Conservation (phyloP, 2,113 vertebrate species). For the Chrysochloris asiatica region DNA sequence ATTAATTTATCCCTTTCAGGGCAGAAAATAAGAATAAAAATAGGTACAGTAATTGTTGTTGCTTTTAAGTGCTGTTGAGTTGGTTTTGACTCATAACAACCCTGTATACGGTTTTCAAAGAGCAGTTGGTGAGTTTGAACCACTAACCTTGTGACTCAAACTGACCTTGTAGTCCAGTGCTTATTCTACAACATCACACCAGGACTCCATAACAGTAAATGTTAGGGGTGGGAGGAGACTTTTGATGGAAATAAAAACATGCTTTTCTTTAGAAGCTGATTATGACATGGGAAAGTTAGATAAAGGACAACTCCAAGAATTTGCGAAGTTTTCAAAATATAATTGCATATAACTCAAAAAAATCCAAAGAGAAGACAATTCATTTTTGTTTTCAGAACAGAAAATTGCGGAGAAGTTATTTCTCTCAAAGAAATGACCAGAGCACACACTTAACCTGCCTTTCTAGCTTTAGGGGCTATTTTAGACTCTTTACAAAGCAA, state of each 20-base stretch:
- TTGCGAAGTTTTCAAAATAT: slow-evolving; percentile 4
- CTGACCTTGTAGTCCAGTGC: too few species aligned
- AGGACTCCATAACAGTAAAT: too few species aligned
- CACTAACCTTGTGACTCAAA: too few species aligned
- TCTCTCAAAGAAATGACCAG: not conserved
- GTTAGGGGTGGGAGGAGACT: not conserved
- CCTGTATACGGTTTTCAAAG: too few species aligned
- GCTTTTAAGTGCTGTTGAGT: too few species aligned
- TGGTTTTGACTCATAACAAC: too few species aligned
- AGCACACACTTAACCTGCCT: not conserved
- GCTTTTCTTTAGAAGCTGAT: not conserved
- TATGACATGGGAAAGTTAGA: not conserved
- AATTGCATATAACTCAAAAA: not conserved
- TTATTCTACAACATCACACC: too few species aligned
- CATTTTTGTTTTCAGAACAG: not conserved
- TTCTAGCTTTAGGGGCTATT: not conserved
- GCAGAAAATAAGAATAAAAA: slow-evolving; percentile 26
- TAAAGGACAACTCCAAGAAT: not conserved
- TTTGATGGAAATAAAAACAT: slow-evolving; percentile 13
- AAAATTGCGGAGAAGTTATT: not conserved
- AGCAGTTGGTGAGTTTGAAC: too few species aligned
- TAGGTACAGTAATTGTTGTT: not conserved
- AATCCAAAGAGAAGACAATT: slow-evolving; percentile 18
- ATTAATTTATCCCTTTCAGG: not conserved
- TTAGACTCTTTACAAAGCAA: not conserved